These are phyloP conservation scores for Oreochromis tanganicae DNA, from an alignment of 2,113 vertebrate species.

Conservation along the genomic window DNA sequence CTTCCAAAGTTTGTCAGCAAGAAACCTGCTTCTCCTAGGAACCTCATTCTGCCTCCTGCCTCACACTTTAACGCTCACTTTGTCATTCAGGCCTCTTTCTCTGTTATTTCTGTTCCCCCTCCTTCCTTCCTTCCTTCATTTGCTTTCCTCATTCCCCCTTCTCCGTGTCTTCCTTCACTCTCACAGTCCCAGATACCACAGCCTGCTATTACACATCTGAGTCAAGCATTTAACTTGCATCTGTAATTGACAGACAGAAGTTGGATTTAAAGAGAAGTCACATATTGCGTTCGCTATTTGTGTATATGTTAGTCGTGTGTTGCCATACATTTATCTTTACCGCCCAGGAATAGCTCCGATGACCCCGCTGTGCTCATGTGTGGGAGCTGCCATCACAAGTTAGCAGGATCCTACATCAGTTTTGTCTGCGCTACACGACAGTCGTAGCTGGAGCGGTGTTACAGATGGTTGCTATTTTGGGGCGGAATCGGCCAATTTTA, in stretches of 20 bases:
- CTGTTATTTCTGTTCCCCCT: background rate
- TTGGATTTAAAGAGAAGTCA: background rate
- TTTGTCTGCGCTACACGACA: background rate
- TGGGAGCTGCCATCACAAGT: constrained; percentile 9
- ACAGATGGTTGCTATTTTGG: background rate
- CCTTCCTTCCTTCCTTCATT: background rate
- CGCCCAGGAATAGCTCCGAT: constrained; percentile 24
- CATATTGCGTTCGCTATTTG: background rate
- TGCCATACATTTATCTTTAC: background rate
- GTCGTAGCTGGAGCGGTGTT: background rate
- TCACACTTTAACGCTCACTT: background rate
- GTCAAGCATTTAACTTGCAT: constrained; percentile 29
- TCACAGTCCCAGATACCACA: background rate
- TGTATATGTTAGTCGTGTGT: background rate
- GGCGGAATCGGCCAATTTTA: background rate
- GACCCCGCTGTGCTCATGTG: background rate
- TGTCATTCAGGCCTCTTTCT: background rate
- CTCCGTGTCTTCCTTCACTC: background rate
- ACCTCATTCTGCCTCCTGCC: background rate
- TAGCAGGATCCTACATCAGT: background rate
- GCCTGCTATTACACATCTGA: background rate
- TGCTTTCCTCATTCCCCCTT: background rate
- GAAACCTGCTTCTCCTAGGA: constrained; percentile 1
- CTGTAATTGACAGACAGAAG: constrained; percentile 36
- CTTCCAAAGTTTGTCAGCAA: constrained; percentile 8